phyloP scores from a whole-genome alignment of 2,888 invertebrate genomes.

The Amphimallon solstitiale region DNA sequence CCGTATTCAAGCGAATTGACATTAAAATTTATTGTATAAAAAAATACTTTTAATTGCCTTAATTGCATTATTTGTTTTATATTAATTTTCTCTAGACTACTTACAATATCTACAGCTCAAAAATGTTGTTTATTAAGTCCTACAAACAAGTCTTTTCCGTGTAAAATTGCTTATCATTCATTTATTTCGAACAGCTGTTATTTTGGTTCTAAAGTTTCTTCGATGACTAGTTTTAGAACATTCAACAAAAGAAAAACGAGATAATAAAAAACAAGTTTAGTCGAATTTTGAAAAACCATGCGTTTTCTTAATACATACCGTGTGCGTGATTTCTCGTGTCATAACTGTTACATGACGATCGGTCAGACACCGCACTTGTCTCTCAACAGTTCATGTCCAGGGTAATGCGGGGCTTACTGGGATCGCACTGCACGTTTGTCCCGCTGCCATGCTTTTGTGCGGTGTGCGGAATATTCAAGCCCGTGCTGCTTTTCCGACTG shows the following conservation, averaged over 20 bases:
- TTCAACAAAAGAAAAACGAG: background rate
- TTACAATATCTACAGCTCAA: too few species aligned
- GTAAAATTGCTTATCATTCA: too few species aligned
- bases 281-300: slow-evolving; percentile 13
- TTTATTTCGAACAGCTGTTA: too few species aligned
- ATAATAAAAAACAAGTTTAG: background rate
- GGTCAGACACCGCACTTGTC: slow-evolving; percentile 32
- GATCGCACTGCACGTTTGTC: slow-evolving; percentile 34
- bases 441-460: slow-evolving; percentile 42
- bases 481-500: slow-evolving; percentile 11
- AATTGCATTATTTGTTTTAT: too few species aligned
- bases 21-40: too few species aligned
- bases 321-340: slow-evolving; percentile 59
- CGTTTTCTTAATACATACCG: slow-evolving; percentile 50
- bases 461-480: slow-evolving; percentile 35
- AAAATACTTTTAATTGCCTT: too few species aligned
- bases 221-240: too few species aligned
- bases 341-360: slow-evolving; percentile 45
- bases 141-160: too few species aligned
- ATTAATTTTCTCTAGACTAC: too few species aligned
- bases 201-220: too few species aligned
- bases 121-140: too few species aligned
- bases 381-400: slow-evolving; percentile 30
- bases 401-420: slow-evolving; percentile 29
- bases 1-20: too few species aligned